Evolutionary conservation across 1,140 invertebrate genomes (phyloP).

Genomic region (Gryllus bimaculatus): DNA sequence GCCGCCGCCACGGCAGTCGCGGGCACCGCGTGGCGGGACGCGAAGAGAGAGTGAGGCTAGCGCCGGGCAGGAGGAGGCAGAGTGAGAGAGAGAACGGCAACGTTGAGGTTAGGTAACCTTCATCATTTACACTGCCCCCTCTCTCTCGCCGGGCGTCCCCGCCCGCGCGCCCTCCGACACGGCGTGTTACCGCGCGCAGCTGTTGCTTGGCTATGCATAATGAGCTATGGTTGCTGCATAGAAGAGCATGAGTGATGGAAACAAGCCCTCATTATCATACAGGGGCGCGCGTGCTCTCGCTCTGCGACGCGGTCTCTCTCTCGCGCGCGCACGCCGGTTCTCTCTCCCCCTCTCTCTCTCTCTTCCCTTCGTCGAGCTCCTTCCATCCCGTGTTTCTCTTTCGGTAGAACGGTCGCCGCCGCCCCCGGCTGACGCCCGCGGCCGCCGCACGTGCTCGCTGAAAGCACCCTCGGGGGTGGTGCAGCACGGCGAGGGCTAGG

Average conservation of each 20-base stretch:
- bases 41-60: too few species aligned
- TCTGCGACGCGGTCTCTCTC: background rate
- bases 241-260: constrained; percentile 9
- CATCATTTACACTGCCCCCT: background rate
- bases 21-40: too few species aligned
- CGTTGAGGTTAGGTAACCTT: background rate
- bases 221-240: constrained; percentile 7
- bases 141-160: background rate
- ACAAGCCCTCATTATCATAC: constrained; percentile 15
- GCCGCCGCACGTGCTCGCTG: background rate
- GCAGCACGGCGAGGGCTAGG: too few species aligned
- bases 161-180: background rate
- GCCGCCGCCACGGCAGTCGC: background rate
- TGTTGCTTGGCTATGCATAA: constrained; percentile 14
- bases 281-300: background rate
- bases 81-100: background rate
- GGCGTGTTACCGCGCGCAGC: constrained; percentile 9
- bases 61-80: background rate
- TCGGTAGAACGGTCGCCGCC: background rate
- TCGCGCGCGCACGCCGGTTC: background rate
- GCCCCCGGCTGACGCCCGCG: too few species aligned
- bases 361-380: background rate
- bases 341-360: background rate
- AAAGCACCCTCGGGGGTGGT: too few species aligned
- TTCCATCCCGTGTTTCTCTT: background rate